Percentiles rank a stretch among this genome's conserved stretches.
phyloP scores from a whole-genome alignment of 2,888 invertebrate genomes.

The Paralinhomoeus sp. region DNA sequence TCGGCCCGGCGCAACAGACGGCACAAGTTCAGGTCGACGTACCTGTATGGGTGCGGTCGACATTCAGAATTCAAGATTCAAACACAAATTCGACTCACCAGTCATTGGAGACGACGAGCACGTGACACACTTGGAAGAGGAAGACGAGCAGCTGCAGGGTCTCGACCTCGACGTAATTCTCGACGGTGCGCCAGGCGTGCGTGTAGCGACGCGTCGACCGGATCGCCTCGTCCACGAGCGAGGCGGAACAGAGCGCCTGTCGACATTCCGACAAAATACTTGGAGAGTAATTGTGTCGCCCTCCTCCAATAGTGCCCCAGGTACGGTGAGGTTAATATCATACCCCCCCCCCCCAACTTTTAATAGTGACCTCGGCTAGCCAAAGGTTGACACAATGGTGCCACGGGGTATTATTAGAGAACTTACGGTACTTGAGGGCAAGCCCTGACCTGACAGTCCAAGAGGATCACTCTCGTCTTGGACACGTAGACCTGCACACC shows the following conservation, averaged over 20 bases:
- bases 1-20: conserved; percentile 56
- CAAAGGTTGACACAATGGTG: no score
- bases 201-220: conserved; percentile 16
- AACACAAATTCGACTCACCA: no score
- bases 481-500: conserved; percentile 52
- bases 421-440: background rate
- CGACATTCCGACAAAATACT: conserved; percentile 40
- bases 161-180: conserved; percentile 14
- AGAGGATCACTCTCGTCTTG: conserved; percentile 49
- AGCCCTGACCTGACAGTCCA: conserved; percentile 47
- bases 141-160: conserved; percentile 58
- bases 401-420: no score
- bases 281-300: conserved; percentile 57
- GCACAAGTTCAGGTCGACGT: conserved; percentile 39
- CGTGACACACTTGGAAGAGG: conserved; percentile 66
- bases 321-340: no score
- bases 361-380: no score
- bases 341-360: no score
- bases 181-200: conserved; percentile 4
- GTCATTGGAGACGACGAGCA: conserved; percentile 64
- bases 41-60: no score
- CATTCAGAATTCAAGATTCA: no score
- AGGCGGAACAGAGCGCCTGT: conserved; percentile 7
- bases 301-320: conserved; percentile 50
- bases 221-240: conserved; percentile 8